These are phyloP conservation scores for Sternotherus odoratus DNA, from an alignment of 2,797 vertebrate species.

Conservation along the genomic window DNA sequence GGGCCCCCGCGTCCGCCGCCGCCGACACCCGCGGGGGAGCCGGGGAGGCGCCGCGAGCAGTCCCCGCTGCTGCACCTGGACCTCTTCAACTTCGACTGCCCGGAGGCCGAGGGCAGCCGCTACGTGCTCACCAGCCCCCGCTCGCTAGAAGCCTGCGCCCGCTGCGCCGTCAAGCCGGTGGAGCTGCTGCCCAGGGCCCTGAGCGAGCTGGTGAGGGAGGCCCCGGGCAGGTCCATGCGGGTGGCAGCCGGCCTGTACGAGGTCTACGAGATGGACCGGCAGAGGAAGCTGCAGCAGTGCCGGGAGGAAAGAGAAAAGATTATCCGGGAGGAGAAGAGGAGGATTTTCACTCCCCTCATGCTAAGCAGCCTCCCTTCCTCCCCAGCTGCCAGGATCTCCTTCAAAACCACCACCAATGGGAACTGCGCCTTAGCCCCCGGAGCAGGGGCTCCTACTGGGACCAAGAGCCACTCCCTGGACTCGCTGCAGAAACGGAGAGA, in stretches of 20 bases:
- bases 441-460: conserved; percentile 65
- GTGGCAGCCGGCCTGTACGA: conserved; percentile 94
- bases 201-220: conserved; percentile 91
- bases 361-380: conserved; percentile 74
- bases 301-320: conserved; percentile 93
- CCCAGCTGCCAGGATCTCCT: conserved; percentile 55
- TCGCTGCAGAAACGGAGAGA: conserved; percentile 89
- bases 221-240: conserved; percentile 93
- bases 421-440: conserved; percentile 22
- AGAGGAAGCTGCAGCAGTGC: conserved; percentile 92
- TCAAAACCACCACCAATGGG: conserved; percentile 70
- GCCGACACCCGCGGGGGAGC: background rate
- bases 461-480: conserved; percentile 92
- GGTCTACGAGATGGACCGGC: conserved; percentile 91
- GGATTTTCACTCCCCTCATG: conserved; percentile 81
- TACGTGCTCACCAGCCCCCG: conserved; percentile 97
- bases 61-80: conserved; percentile 92
- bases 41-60: conserved; percentile 72
- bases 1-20: background rate
- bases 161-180: conserved; percentile 94
- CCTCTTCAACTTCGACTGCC: conserved; percentile 94
- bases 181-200: conserved; percentile 91
- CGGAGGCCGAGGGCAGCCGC: conserved; percentile 93
- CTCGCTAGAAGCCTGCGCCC: conserved; percentile 95
- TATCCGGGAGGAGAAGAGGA: conserved; percentile 91